Evolutionary conservation across 2,797 vertebrate species (phyloP), one percentile per base, ranked within the genome.

Genomic region (Gymnoscopelus microlampas): DNA sequence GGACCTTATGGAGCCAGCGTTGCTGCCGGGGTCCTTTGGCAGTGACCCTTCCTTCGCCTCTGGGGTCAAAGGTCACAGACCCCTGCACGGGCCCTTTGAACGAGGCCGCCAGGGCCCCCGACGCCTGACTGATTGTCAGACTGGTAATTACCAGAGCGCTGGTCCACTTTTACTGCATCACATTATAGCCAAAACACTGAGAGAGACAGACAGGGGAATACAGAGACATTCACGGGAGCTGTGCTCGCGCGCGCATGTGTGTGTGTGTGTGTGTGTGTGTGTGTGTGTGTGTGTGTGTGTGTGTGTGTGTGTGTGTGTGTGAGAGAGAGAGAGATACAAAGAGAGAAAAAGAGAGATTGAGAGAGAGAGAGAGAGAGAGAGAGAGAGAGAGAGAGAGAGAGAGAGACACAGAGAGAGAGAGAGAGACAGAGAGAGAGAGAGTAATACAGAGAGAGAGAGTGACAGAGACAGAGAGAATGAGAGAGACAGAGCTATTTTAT

Each of bases 1-100:
- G 66, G 74, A 63, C 81, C 82, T 74, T 32, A 47, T 1, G 32
- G 69, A 81, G 72, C 6, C 35, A 72, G 73, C 69, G 62, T 58
- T 60, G 61, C 60, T 66, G 24, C 71, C 58, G 66, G 71, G 76
- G 39, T 44, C 55, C 65, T 29, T 77, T 78, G 74, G 66, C 32
- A 0, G 32, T 80, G 81, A 85, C 73, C 86, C 76, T 70, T 53
- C 71, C 83, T 83, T 63, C 58, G 32, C 76, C 80, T 72, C 23
- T 29, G 54, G 74, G 90, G 88, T 92, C 84, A 86, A 77, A 90
- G 88, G 86, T 87, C 53, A 70, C 65, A 50, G 76, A 77, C 73
- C 73, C 80, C 70, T 32, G 70, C 79, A 56, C 81, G 84, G 2
- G 29, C 55, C 78, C 73, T 91, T 88, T 87, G 81, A 92, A 85